Evolutionary conservation across 2,888 invertebrate species (phyloP), one percentile per base, ranked within the genome.

Genomic region (Melanostoma scalare): DNA sequence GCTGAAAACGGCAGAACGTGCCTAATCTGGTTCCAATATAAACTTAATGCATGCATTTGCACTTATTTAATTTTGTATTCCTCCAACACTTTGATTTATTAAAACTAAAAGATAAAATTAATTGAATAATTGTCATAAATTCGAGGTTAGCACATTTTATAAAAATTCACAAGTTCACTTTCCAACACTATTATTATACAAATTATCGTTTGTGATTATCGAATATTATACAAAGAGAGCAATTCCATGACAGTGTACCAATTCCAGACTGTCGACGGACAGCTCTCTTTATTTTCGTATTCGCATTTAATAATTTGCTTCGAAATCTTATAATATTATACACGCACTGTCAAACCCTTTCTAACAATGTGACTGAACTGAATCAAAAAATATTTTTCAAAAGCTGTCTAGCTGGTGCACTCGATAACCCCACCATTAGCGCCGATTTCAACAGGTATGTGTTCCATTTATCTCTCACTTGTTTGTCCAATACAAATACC

Each of bases 241-340:
- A 97, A 98, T 97, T 97, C 98, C 97, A 98, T 98, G 98, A 98
- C 98, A 98, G 98, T 98, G 95, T 95, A 95, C 94, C 93, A 93
- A 93, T 93, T 93, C 96, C 95, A 95, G 97, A 98, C 98, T 97
- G 98, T 98, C 97, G 97, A 97, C 97, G 97, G 97, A 97, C 97
- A 97, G 98, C 98, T 98, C 98, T 98, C 98, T 98, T 98, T 94
- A 96, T 96, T 95, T 94, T 94, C 94, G 88, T 87, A 90, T 90
- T 90, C 90, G 91, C 75, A 84, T 67, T 56, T 76, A 33, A 56
- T 82, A 63, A 81, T 71, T 71, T 38, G 61, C 40, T 67, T 53
- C 36, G 30, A 65, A 40, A 6, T 33, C 5, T 5, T 4, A 8
- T 50, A 4, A 10, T 33, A 60, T 58, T 58, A 42, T 6, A 53